Evolutionary conservation across 2,888 invertebrate species (phyloP).

Genomic region (Dryococelus australis): DNA sequence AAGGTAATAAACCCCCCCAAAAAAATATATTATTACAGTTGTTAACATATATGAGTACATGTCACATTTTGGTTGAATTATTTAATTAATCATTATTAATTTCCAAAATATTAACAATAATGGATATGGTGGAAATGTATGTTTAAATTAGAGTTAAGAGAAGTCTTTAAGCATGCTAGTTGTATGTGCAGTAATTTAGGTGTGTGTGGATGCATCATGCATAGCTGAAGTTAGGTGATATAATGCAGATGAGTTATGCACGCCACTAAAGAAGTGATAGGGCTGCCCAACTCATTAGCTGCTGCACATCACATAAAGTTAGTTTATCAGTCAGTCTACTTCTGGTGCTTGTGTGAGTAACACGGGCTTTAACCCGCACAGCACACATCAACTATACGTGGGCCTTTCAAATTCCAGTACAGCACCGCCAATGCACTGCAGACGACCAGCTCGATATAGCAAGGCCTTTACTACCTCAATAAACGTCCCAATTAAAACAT

Average conservation of each 20-base stretch:
- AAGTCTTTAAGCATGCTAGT: too few relatives aligned
- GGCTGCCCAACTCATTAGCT: not conserved
- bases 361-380: too few relatives aligned
- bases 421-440: too few relatives aligned
- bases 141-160: not conserved
- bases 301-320: not conserved
- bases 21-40: not conserved
- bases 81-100: not conserved
- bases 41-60: not conserved
- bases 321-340: not conserved
- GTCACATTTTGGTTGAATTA: not conserved
- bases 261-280: not conserved
- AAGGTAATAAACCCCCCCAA: not conserved
- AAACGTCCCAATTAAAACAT: too few relatives aligned
- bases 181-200: not conserved
- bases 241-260: conserved; percentile 7
- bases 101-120: not conserved
- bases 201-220: not conserved
- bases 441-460: too few relatives aligned
- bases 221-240: conserved; percentile 17
- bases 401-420: too few relatives aligned
- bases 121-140: not conserved
- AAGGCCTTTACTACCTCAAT: too few relatives aligned
- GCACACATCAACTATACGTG: too few relatives aligned
- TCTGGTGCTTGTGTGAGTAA: not conserved